Conservation (phyloP, 35 echinoderm and acorn worm genomes). For the Lytechinus pictus region DNA sequence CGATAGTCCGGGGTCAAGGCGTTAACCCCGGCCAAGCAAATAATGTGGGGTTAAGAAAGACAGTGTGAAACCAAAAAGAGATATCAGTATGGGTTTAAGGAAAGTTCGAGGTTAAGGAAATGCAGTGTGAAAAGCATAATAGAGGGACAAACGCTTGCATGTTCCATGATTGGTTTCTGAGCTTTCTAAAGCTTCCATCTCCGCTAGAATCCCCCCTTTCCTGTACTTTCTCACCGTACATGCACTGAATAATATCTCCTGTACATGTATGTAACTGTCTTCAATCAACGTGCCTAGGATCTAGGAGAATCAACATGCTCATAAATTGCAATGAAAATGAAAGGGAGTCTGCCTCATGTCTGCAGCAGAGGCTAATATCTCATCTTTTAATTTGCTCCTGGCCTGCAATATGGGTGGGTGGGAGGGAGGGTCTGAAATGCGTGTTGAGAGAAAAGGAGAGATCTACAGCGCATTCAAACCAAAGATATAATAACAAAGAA, state of each 20-base stretch:
- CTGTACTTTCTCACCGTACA: background rate
- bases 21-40: no score
- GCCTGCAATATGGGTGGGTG: background rate
- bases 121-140: no score
- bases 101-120: no score
- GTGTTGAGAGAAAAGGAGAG: background rate
- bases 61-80: no score
- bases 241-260: background rate
- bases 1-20: no score
- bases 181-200: background rate
- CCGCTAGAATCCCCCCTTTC: no score
- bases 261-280: background rate
- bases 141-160: no score
- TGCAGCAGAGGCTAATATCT: background rate
- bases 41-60: no score
- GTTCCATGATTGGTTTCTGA: background rate
- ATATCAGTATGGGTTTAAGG: no score
- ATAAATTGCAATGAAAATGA: background rate
- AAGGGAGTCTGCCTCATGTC: background rate
- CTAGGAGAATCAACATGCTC: background rate
- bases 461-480: background rate
- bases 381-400: background rate
- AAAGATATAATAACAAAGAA: no score
- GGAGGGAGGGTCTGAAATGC: no score
- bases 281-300: background rate